Percentiles rank a stretch among this genome's conserved stretches.
Evolutionary conservation across 2,888 invertebrate genomes (phyloP).

Genomic region (Tridacna gigas): DNA sequence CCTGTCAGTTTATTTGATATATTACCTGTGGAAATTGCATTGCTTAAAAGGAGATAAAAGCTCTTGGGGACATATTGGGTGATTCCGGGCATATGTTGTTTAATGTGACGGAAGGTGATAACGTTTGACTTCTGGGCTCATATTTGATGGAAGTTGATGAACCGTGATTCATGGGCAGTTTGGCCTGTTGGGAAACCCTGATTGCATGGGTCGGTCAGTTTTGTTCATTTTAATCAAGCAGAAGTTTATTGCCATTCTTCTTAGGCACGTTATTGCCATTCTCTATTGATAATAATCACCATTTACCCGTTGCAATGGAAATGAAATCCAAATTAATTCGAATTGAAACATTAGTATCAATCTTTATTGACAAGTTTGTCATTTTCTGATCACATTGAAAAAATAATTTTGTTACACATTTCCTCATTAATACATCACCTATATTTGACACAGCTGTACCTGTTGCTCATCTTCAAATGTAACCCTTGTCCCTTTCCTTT

Average conservation of each 20-base stretch:
- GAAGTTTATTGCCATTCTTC: conserved; percentile 10
- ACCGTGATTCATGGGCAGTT: conserved; percentile 44
- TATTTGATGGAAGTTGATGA: conserved; percentile 34
- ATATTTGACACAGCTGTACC: background rate
- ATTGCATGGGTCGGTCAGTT: conserved; percentile 19
- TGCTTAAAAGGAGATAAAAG: conserved; percentile 17
- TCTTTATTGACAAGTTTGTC: background rate
- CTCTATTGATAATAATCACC: background rate
- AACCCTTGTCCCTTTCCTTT: background rate
- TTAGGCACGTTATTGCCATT: background rate
- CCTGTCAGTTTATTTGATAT: conserved; percentile 51
- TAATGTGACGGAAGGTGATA: conserved; percentile 54
- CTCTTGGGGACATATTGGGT: conserved; percentile 18
- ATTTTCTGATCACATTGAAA: background rate
- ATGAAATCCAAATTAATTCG: no score
- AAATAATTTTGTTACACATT: background rate
- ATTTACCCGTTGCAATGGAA: no score
- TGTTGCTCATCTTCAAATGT: background rate
- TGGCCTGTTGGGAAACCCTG: conserved; percentile 13
- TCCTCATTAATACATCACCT: conserved; percentile 7
- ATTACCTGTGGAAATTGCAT: conserved; percentile 43
- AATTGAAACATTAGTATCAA: no score
- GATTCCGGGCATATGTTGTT: conserved; percentile 51
- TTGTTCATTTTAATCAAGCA: conserved; percentile 12
- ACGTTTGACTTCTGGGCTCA: conserved; percentile 11